Conservation (phyloP, 2,113 vertebrate genomes). For the Galbula dea region DNA sequence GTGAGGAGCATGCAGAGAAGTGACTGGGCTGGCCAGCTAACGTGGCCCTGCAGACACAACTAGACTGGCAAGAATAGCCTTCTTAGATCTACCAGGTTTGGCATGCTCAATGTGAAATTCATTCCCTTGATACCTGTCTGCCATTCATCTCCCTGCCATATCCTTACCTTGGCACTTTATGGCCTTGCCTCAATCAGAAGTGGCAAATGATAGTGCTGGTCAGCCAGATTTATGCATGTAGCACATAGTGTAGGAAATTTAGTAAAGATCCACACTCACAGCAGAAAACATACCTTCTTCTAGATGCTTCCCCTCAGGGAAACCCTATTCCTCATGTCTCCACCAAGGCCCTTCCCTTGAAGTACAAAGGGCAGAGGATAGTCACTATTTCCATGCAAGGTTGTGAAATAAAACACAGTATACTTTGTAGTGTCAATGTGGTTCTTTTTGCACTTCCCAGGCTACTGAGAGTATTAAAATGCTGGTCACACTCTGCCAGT, state of each 20-base stretch:
- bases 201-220: background rate
- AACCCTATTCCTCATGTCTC: background rate
- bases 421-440: background rate
- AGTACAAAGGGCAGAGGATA: background rate
- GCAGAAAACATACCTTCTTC: background rate
- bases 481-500: slow-evolving; percentile 86
- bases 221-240: background rate
- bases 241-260: background rate
- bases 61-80: background rate
- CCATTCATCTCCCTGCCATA: background rate
- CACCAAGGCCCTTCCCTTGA: background rate
- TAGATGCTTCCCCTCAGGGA: background rate
- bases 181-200: background rate
- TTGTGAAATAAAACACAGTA: background rate
- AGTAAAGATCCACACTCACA: background rate
- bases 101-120: background rate
- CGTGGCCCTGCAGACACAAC: background rate
- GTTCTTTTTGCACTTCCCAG: slow-evolving; percentile 61
- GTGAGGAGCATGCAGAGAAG: background rate
- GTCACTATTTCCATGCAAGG: background rate
- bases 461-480: slow-evolving; percentile 90
- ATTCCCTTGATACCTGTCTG: rapidly evolving
- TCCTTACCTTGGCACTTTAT: background rate
- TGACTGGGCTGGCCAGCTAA: background rate
- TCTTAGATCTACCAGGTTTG: background rate